Evolutionary conservation across 2,888 invertebrate genomes (phyloP), one percentile per base, ranked within the genome.

Genomic region (Aethes cnicana): DNA sequence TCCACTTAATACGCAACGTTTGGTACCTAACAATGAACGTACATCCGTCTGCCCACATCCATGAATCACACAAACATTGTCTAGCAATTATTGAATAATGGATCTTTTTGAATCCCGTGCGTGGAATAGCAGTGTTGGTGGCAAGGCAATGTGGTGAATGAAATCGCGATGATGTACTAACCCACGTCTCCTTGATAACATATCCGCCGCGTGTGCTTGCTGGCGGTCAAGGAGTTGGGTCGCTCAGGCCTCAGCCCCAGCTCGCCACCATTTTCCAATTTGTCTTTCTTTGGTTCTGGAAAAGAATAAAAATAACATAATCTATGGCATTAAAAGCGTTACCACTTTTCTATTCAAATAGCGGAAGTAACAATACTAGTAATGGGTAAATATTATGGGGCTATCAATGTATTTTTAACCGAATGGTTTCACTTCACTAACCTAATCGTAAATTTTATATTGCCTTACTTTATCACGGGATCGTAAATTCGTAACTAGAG

Each of bases 211-310:
- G 94, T 93, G 66, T 94, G 90, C 79, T 94, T 94, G 66, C 93
- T 94, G 62, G 94, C 93, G 63, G 94, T 93, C 77, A 96, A 91
- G 61, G 95, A 94, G 77, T 94, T 95, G 59, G 96, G 96, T 72
- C 96, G 91, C 87, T 95, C 95, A 55, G 95, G 93, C 87, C 95
- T 86, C 85, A 91, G n/a, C n/a, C n/a, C 76, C 68, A 79, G 64
- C 66, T 86, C 85, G 62, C 82, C 86, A 69, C 92, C 92, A 75
- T 86, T 92, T 84, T 96, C 96, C 93, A 94, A 94, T 93, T 96
- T 96, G 91, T 96, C 96, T 93, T 96, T 96, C 92, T 95, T 95
- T 93, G 95, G 95, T 93, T 96, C 96, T 96, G 93, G 23, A 93
- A n/a, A 93, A 74, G 61, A 80, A 81, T 76, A 66, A 58, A 64